A percentile compares a stretch with the other conserved stretches of the same genome.
These are phyloP conservation scores for Ctenicera cuprea DNA, from an alignment of 2,888 invertebrate genomes.

Conservation along the genomic window DNA sequence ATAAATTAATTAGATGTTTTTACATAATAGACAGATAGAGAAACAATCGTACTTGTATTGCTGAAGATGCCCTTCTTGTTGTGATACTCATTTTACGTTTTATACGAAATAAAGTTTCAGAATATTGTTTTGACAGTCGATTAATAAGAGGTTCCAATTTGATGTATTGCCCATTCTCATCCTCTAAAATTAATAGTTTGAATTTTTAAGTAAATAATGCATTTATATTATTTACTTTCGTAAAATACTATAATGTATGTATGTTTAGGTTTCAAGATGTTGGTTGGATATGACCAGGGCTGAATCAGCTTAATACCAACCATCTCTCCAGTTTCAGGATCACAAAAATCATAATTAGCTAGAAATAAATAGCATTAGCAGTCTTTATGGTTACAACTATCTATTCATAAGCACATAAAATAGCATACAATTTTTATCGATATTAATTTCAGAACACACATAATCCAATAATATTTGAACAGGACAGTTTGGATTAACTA, in stretches of 20 bases:
- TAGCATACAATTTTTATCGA: conserved; percentile 55
- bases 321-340: conserved; percentile 61
- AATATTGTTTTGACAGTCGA: conserved; percentile 50
- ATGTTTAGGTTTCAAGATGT: conserved; percentile 60
- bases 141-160: conserved; percentile 53
- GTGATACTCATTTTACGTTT: conserved; percentile 35
- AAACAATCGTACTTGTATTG: background rate
- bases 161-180: conserved; percentile 50
- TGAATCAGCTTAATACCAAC: conserved; percentile 59
- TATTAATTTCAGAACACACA: conserved; percentile 60
- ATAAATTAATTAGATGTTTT: background rate
- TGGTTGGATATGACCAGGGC: conserved; percentile 59
- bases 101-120: conserved; percentile 52
- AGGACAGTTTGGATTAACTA: conserved; percentile 70
- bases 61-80: conserved; percentile 13
- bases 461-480: conserved; percentile 69
- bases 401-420: background rate
- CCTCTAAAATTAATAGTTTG: conserved; percentile 46
- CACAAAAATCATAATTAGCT: conserved; percentile 66
- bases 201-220: background rate
- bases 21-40: background rate
- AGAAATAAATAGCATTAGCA: no score
- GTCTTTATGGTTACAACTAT: background rate
- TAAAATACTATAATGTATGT: conserved; percentile 63
- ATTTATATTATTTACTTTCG: conserved; percentile 58